These are phyloP conservation scores for Delphinapterus leucas DNA, from an alignment of 2,113 vertebrate species.

Conservation along the genomic window DNA sequence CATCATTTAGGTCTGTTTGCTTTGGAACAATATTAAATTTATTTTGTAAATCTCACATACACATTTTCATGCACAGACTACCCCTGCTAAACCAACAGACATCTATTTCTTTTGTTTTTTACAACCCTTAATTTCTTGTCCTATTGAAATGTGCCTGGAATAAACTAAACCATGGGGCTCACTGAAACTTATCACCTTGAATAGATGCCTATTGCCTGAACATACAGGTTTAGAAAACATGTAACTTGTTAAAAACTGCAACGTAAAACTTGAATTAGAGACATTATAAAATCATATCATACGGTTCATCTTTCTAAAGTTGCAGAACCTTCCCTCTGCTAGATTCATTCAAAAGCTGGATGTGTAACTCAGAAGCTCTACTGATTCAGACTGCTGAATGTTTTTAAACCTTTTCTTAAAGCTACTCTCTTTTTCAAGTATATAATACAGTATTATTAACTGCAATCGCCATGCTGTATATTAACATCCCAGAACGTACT, in stretches of 20 bases:
- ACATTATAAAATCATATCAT: background rate
- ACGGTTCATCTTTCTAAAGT: background rate
- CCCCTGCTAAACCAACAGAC: background rate
- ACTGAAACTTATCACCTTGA: conserved; percentile 16
- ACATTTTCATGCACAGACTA: background rate
- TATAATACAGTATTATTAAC: background rate
- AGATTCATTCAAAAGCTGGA: background rate
- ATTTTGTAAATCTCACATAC: conserved; percentile 35
- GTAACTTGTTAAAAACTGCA: conserved; percentile 39
- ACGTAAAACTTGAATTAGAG: conserved; percentile 18
- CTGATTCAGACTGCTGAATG: background rate
- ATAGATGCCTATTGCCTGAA: background rate
- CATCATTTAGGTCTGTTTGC: background rate
- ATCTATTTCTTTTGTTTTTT: background rate
- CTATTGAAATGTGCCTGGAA: conserved; percentile 37
- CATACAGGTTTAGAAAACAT: conserved; percentile 8
- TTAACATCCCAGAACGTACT: background rate
- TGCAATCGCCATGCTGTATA: background rate
- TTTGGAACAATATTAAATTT: conserved; percentile 32
- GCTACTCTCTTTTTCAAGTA: background rate
- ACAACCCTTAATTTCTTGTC: conserved; percentile 37
- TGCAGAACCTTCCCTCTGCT: background rate
- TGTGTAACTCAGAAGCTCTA: background rate
- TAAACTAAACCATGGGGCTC: background rate
- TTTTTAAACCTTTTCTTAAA: background rate